phyloP scores from a whole-genome alignment of 2,797 vertebrate species.

The Phrynocephalus guinanensis region DNA sequence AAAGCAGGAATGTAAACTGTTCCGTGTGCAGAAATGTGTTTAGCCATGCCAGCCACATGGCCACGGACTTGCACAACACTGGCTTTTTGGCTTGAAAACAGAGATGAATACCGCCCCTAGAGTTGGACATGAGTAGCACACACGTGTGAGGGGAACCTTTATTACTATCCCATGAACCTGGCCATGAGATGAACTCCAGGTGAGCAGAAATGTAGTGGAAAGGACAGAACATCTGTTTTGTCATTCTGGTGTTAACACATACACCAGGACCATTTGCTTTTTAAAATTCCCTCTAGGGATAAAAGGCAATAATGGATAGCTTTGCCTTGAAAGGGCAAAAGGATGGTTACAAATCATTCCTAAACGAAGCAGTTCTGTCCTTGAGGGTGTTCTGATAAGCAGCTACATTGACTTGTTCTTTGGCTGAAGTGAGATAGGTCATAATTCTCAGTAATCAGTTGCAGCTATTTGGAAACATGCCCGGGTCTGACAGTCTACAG shows the following conservation, averaged over 20 bases:
- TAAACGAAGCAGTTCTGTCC: not conserved
- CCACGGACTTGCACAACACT: too few relatives aligned
- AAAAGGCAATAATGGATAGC: not conserved
- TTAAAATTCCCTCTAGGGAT: not conserved
- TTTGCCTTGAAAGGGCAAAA: not conserved
- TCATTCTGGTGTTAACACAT: not conserved
- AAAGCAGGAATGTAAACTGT: too few relatives aligned
- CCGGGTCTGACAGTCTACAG: not conserved
- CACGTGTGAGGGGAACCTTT: too few relatives aligned
- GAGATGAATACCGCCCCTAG: too few relatives aligned
- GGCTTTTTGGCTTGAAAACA: too few relatives aligned
- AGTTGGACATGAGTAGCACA: too few relatives aligned
- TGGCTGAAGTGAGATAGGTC: not conserved
- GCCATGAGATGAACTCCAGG: too few relatives aligned
- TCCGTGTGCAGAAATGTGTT: too few relatives aligned
- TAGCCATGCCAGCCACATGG: too few relatives aligned
- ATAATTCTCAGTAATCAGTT: not conserved
- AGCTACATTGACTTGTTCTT: not conserved
- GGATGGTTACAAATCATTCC: not conserved
- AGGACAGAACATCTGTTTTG: not conserved
- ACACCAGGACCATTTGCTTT: too few relatives aligned
- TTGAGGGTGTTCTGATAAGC: not conserved
- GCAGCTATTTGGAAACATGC: not conserved
- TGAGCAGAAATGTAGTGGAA: too few relatives aligned
- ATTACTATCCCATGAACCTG: too few relatives aligned